Conservation (phyloP, 2,797 vertebrate genomes). For the Atherinosoma microstoma region DNA sequence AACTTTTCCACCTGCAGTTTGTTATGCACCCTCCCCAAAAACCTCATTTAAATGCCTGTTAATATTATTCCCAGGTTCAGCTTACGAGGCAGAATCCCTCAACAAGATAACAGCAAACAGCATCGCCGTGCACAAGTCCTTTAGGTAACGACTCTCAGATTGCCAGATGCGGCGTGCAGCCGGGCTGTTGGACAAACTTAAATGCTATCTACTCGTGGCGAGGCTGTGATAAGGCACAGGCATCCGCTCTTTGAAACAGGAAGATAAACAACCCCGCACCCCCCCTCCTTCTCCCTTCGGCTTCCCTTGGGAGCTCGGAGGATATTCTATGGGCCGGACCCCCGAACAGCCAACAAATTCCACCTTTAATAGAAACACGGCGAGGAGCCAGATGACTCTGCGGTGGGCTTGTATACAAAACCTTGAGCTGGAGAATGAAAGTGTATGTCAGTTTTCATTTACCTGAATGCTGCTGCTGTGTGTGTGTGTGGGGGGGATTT, state of each 20-base stretch:
- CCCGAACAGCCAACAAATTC: conserved; percentile 64
- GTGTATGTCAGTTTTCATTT: conserved; percentile 79
- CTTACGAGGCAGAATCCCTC: conserved; percentile 62
- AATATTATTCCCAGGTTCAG: conserved; percentile 65
- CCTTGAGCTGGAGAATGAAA: conserved; percentile 68
- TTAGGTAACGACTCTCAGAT: conserved; percentile 67
- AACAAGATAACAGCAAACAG: conserved; percentile 68
- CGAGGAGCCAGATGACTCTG: conserved; percentile 61
- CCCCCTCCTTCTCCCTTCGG: conserved; percentile 18
- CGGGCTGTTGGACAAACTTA: conserved; percentile 68
- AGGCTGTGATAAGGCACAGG: conserved; percentile 76
- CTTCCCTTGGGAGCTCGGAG: conserved; percentile 57
- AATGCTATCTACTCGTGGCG: conserved; percentile 72
- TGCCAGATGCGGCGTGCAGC: conserved; percentile 63
- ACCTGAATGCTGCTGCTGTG: conserved; percentile 63
- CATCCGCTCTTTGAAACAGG: conserved; percentile 74
- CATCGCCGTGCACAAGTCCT: conserved; percentile 61
- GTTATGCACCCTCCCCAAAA: conserved; percentile 20
- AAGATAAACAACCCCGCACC: conserved; percentile 70
- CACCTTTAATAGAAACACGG: conserved; percentile 71
- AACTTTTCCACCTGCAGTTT: conserved; percentile 46
- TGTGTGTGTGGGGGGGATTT: conserved; percentile 35
- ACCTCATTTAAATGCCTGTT: conserved; percentile 59
- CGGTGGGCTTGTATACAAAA: conserved; percentile 60
- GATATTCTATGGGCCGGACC: conserved; percentile 70